Base-by-base conservation (phyloP, 2,888 invertebrate genomes). In the Eugnorisma glareosa region DNA sequence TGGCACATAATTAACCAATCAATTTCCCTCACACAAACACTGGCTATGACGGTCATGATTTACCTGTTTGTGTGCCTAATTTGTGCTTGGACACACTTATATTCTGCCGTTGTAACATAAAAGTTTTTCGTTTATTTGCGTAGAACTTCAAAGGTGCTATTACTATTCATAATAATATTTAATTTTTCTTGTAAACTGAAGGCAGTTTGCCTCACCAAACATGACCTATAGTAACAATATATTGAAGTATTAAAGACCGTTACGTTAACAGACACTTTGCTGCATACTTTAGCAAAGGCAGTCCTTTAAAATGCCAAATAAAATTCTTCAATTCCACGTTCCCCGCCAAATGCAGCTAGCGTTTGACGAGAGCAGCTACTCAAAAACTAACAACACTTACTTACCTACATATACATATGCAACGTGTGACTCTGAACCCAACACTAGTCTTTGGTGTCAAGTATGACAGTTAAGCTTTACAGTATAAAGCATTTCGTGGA, bases 361-460 rank as follows among this genome's bases (percentile, higher is more conserved):
- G 37, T 61, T 61, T 61, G 61, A 35, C 5, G 18, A 8, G 21
- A 61, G 31, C 10, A 21, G 21, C 5, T 21, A 7, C 73, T 51
- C 28, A 73, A 74, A 51, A 74, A 18, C 31, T 8, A 51, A 74
- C 40, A 73, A 31, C 37, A 48, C 37, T 73, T 73, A 74, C 40
- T 31, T 31, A 73, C 28, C 15, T 35, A 31, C n/a, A 61, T 61
- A 18, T 18, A 21, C 21, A 1, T 54, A 57, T 11, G 37, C 24
- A 31, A 28, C 37, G 37, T 54, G 51, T 63, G 81, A 37, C 31
- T 74, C 37, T 21, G 15, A 24, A 24, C 37, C 45, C 37, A 31
- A 31, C n/a, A 67, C 71, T 21, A 67, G 24, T 59, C 15, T 82
- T 71, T 61, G 45, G 45, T 73, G 54, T 77, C 74, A 74, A 79